phyloP scores from a whole-genome alignment of 1,140 invertebrate species.

The Nasonia vitripennis region DNA sequence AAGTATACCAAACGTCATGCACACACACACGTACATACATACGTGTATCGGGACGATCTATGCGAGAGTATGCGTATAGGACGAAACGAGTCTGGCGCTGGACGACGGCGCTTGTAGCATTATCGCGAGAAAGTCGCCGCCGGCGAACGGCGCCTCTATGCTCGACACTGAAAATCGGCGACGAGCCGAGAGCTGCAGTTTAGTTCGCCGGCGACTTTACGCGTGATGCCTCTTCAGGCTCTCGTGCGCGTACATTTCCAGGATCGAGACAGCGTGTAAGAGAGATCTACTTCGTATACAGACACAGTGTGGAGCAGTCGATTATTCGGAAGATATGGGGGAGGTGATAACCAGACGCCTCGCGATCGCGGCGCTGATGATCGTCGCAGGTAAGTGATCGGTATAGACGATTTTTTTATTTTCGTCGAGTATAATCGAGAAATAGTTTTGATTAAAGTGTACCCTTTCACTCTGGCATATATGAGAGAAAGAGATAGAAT shows the following conservation, averaged over 20 bases:
- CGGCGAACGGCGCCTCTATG: conserved; percentile 8
- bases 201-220: not conserved
- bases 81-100: not conserved
- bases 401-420: too few species aligned
- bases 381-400: not conserved
- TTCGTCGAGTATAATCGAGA: too few species aligned
- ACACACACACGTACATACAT: not conserved
- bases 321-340: not conserved
- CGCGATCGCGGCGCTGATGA: not conserved
- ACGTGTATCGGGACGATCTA: too few species aligned
- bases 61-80: not conserved
- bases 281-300: too few species aligned
- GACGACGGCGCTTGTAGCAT: not conserved
- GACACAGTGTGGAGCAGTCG: too few species aligned
- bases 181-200: conserved; percentile 18
- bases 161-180: conserved; percentile 44
- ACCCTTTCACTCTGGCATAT: too few species aligned
- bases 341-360: not conserved
- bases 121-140: conserved; percentile 39
- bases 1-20: not conserved
- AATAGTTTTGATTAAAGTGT: too few species aligned
- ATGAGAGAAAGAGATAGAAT: too few species aligned
- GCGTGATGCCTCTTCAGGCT: not conserved
- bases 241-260: not conserved
- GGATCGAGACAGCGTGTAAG: not conserved